Evolutionary conservation across 2,888 invertebrate species (phyloP).

Genomic region (Scotopteryx bipunctaria): DNA sequence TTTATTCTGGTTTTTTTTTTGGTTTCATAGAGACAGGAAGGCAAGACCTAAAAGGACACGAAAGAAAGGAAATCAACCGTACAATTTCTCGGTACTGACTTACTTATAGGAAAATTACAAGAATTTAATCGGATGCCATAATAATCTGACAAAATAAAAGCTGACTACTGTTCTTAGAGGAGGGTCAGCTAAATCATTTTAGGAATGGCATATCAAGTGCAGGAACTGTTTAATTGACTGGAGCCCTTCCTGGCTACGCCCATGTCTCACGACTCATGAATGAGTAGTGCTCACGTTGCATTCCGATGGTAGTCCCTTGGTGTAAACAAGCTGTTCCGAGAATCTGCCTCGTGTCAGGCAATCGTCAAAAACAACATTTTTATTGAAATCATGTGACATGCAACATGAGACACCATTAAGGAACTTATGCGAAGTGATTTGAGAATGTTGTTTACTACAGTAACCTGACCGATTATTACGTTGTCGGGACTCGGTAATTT

Average conservation of each 20-base stretch:
- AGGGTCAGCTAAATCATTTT: slow-evolving; percentile 8
- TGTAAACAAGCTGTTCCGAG: slow-evolving; percentile 51
- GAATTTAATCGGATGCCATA: no score
- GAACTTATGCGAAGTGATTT: slow-evolving; percentile 11
- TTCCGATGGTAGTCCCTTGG: slow-evolving; percentile 43
- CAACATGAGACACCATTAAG: slow-evolving; percentile 11
- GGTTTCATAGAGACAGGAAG: no score
- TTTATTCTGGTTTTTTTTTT: no score
- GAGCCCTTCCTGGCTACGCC: slow-evolving; percentile 23
- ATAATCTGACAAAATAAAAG: no score
- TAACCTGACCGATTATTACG: not conserved
- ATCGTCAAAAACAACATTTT: slow-evolving; percentile 29
- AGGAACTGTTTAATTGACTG: slow-evolving; percentile 11
- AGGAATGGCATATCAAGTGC: slow-evolving; percentile 14
- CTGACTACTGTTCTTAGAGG: not conserved
- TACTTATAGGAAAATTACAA: no score
- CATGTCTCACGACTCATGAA: slow-evolving; percentile 56
- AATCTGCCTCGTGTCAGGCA: slow-evolving; percentile 41
- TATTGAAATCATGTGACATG: slow-evolving; percentile 23
- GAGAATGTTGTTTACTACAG: slow-evolving; percentile 5
- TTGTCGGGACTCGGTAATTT: no score
- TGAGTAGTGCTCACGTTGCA: slow-evolving; percentile 61
- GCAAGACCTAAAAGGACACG: no score
- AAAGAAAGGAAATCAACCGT: no score
- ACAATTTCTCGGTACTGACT: no score